A percentile compares a stretch with the other conserved stretches of the same genome.
Conservation (phyloP, 2,888 invertebrate genomes). For the Andrena marginata region DNA sequence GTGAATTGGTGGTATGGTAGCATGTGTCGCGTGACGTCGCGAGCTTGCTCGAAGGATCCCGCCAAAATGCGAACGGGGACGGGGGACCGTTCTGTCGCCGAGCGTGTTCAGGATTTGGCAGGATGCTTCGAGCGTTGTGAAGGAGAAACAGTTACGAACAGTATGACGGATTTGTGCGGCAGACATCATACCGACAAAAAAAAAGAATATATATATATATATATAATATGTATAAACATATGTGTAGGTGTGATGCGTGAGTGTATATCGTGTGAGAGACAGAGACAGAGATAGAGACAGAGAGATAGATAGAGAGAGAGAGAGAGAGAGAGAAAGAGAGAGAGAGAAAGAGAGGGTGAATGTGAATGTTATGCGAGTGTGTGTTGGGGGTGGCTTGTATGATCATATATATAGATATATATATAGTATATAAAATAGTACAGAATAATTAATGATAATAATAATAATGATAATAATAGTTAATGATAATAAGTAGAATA, state of each 20-base stretch:
- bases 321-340: slow-evolving; percentile 10
- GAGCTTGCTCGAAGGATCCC: slow-evolving; percentile 75
- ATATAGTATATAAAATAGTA: slow-evolving; percentile 76
- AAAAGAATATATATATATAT: slow-evolving; percentile 72
- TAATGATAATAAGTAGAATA: slow-evolving; percentile 71
- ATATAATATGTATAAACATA: slow-evolving; percentile 68
- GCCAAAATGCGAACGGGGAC: slow-evolving; percentile 56
- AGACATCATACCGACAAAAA: slow-evolving; percentile 81
- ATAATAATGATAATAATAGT: slow-evolving; percentile 75
- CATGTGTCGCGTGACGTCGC: slow-evolving; percentile 63
- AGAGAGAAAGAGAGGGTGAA: slow-evolving; percentile 48
- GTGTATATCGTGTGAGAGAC: slow-evolving; percentile 55
- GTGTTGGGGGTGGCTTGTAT: slow-evolving; percentile 61
- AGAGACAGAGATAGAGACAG: no score
- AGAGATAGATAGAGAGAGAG: no score
- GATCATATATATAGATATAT: slow-evolving; percentile 67
- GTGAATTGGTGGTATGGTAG: slow-evolving; percentile 54
- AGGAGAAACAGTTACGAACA: slow-evolving; percentile 77
- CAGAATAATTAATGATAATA: slow-evolving; percentile 79
- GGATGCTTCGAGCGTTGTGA: slow-evolving; percentile 78
- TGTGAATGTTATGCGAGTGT: slow-evolving; percentile 60
- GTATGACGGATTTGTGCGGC: slow-evolving; percentile 78
- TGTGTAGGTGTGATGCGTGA: slow-evolving; percentile 62
- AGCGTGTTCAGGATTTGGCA: slow-evolving; percentile 61
- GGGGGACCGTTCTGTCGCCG: no score